These are phyloP conservation scores for Eulimnadia texana DNA, from an alignment of 1,140 invertebrate species.

Conservation along the genomic window DNA sequence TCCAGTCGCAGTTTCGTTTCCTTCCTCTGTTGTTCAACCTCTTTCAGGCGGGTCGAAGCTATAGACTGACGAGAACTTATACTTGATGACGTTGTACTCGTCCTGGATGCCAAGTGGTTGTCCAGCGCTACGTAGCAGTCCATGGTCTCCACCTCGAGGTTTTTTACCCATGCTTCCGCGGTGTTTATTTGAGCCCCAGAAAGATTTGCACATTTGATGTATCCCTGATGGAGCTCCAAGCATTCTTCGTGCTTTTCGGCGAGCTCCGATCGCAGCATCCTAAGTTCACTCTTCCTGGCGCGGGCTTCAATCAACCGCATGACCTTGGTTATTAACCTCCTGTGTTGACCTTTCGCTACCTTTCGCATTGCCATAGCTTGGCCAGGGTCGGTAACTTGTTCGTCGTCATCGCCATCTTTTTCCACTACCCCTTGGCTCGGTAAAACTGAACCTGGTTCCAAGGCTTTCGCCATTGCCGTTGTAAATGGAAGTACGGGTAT, in stretches of 20 bases:
- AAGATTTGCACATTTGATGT: neutral
- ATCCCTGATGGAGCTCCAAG: neutral
- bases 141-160: no score
- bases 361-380: neutral
- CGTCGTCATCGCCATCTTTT: neutral
- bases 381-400: neutral
- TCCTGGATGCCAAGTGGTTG: no score
- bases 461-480: neutral
- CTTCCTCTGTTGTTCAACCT: neutral
- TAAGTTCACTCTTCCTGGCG: neutral
- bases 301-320: neutral
- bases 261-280: neutral
- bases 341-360: neutral
- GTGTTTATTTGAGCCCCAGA: no score
- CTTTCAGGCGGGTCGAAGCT: neutral
- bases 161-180: neutral
- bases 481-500: neutral
- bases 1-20: neutral
- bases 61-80: no score
- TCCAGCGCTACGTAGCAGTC: no score
- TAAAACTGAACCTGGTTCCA: neutral
- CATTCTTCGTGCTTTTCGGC: neutral
- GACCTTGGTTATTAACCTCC: neutral
- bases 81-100: no score
- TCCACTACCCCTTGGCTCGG: neutral